Evolutionary conservation across 2,888 invertebrate species (phyloP).

Genomic region (Phyto melanocephala): DNA sequence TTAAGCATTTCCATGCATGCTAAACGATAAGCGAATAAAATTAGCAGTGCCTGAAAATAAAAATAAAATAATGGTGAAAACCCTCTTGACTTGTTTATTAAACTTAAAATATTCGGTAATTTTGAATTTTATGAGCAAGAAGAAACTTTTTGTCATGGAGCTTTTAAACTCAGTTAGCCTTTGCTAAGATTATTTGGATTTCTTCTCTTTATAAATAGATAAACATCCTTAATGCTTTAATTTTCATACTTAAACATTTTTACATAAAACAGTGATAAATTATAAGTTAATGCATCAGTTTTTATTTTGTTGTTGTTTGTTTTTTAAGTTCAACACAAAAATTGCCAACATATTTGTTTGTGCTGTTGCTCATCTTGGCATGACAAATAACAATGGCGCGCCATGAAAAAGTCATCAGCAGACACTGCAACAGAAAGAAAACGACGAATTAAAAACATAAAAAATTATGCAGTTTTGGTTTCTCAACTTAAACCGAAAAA

Average conservation of each 20-base stretch:
- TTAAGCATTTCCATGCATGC: no score
- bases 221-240: not conserved
- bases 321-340: not conserved
- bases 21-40: no score
- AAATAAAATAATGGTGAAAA: no score
- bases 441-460: slow-evolving; percentile 2
- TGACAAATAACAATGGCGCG: slow-evolving; percentile 42
- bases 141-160: no score
- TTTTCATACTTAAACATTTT: not conserved
- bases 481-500: slow-evolving; percentile 39
- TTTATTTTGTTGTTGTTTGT: not conserved
- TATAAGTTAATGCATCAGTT: slow-evolving; percentile 29
- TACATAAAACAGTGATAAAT: slow-evolving; percentile 18
- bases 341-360: slow-evolving; percentile 36
- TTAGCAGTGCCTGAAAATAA: no score
- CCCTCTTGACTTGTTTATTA: no score
- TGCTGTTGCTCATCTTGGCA: slow-evolving; percentile 39
- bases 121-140: no score
- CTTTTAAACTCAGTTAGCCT: no score
- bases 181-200: no score
- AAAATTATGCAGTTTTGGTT: slow-evolving; percentile 48
- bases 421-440: not conserved
- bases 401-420: slow-evolving; percentile 26
- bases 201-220: no score
- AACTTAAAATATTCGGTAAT: no score